These are phyloP conservation scores for Apteryx owenii DNA, from an alignment of 2,113 vertebrate genomes.

Conservation along the genomic window DNA sequence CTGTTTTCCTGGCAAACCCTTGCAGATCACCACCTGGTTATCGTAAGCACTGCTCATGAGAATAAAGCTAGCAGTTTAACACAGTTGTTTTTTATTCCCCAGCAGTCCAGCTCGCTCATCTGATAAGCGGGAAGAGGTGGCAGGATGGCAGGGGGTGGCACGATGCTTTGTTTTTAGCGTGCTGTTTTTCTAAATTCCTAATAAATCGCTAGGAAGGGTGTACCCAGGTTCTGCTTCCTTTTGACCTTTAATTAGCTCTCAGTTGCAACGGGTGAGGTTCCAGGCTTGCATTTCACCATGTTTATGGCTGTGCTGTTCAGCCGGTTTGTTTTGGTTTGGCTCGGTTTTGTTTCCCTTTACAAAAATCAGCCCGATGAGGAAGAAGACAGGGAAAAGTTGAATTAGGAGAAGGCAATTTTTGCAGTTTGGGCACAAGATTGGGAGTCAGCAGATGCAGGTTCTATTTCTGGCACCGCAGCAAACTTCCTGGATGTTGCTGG, in stretches of 20 bases:
- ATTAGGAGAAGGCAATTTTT: not conserved
- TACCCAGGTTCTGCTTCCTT: slow-evolving; percentile 10
- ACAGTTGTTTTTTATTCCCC: not conserved
- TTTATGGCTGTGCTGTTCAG: not conserved
- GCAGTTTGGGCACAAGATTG: not conserved
- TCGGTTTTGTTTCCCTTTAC: not conserved
- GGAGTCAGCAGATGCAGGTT: slow-evolving; percentile 37
- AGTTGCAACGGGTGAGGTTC: not conserved
- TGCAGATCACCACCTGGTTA: not conserved
- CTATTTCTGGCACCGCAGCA: slow-evolving; percentile 46
- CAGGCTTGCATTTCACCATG: not conserved
- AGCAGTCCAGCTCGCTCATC: not conserved
- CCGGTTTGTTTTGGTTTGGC: not conserved
- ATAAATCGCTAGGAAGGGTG: slow-evolving; percentile 1
- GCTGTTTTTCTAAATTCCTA: not conserved
- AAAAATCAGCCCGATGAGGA: not conserved
- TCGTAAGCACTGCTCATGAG: not conserved
- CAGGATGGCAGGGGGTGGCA: not conserved
- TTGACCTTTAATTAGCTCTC: not conserved
- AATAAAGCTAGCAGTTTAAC: rapidly evolving
- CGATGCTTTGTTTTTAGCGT: not conserved
- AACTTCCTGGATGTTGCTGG: slow-evolving; percentile 3
- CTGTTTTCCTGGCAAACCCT: not conserved
- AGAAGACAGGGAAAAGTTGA: slow-evolving; percentile 9
- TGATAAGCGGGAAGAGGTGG: not conserved